Evolutionary conservation across 2,797 vertebrate genomes (phyloP).

Genomic region (Coracias cyanogaster): DNA sequence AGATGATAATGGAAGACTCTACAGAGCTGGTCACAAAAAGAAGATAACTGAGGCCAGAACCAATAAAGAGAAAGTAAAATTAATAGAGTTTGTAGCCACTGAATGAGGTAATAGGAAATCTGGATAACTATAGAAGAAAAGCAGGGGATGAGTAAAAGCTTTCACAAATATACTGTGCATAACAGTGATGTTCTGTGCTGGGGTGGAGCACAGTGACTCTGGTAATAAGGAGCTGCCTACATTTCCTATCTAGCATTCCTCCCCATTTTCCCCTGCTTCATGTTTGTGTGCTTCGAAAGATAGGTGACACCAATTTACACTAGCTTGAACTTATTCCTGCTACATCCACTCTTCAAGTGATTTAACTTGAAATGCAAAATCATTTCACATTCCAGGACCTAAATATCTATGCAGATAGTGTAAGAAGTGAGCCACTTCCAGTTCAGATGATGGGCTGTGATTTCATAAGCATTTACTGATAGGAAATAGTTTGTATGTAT

Average conservation of each 20-base stretch:
- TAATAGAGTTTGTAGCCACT: not conserved
- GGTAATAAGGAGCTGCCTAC: not conserved
- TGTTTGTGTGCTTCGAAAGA: not conserved
- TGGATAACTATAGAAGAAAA: not conserved
- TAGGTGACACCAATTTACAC: not conserved
- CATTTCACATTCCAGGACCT: not conserved
- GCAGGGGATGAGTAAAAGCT: not conserved
- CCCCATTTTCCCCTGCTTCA: not conserved
- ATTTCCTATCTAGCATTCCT: not conserved
- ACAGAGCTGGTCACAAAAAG: not conserved
- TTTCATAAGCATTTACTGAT: not conserved
- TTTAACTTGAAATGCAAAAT: constrained; percentile 39
- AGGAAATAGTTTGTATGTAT: not conserved
- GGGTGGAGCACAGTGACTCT: not conserved
- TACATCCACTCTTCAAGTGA: not conserved
- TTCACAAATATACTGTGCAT: not conserved
- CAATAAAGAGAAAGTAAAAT: not conserved
- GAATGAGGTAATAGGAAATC: not conserved
- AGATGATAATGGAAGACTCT: not conserved
- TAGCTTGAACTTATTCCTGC: not conserved
- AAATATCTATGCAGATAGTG: not conserved
- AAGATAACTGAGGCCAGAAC: not conserved
- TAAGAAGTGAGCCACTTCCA: not conserved
- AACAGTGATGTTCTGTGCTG: not conserved
- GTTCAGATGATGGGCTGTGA: not conserved